Evolutionary conservation across 2,888 invertebrate genomes (phyloP).

Genomic region (Platycheirus rosarum): DNA sequence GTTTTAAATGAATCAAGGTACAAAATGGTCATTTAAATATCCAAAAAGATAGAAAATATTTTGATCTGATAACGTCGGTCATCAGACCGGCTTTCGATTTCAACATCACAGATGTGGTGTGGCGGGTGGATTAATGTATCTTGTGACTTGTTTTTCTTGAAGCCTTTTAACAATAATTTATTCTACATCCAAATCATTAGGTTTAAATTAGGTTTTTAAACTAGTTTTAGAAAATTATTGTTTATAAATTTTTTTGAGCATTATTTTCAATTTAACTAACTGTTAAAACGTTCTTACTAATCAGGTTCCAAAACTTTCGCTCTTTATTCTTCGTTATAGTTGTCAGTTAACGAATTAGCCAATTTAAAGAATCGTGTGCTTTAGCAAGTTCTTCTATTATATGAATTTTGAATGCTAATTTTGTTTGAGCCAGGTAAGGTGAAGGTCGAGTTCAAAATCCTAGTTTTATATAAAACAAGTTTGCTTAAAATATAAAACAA

Average conservation of each 20-base stretch:
- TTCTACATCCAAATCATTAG: neutral
- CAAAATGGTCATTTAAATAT: too few relatives aligned
- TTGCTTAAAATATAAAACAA: neutral
- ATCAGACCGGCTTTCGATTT: too few relatives aligned
- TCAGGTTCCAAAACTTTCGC: neutral
- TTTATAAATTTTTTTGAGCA: too few relatives aligned
- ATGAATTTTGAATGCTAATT: constrained; percentile 6
- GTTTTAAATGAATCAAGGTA: too few relatives aligned
- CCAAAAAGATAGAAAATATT: too few relatives aligned
- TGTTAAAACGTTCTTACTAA: too few relatives aligned
- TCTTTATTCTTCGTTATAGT: neutral
- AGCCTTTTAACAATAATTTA: neutral
- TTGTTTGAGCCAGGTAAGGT: constrained; percentile 1
- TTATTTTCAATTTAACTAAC: too few relatives aligned
- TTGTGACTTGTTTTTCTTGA: neutral
- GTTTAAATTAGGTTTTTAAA: too few relatives aligned
- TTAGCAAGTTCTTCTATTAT: neutral
- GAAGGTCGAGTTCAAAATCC: constrained; percentile 34
- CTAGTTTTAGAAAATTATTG: too few relatives aligned
- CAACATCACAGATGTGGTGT: neutral
- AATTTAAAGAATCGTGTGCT: neutral
- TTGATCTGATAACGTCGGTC: too few relatives aligned
- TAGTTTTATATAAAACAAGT: constrained; percentile 20
- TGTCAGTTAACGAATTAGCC: neutral
- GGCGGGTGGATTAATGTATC: neutral